These are phyloP conservation scores for Empidonax alnorum DNA, from an alignment of 2,113 vertebrate genomes.

Conservation along the genomic window DNA sequence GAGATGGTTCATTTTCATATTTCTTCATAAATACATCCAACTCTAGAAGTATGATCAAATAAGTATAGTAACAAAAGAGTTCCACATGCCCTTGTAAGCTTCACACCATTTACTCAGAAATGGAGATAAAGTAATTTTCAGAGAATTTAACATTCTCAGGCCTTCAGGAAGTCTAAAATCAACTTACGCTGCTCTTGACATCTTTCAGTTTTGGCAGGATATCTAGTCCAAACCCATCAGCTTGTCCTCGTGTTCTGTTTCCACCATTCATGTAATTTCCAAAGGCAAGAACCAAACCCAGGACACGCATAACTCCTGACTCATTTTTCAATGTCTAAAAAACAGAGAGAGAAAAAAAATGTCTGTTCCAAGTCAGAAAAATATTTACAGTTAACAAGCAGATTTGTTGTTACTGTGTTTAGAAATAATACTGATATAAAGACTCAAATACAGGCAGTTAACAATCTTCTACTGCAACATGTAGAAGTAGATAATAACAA, in stretches of 20 bases:
- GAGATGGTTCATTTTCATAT: neutral
- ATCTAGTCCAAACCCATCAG: conserved; percentile 93
- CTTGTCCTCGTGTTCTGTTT: conserved; percentile 93
- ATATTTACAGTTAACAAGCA: neutral
- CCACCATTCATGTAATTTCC: conserved; percentile 99
- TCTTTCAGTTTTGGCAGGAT: conserved; percentile 98
- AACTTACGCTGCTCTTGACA: conserved; percentile 97
- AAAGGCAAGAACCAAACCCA: conserved; percentile 93
- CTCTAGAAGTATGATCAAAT: neutral
- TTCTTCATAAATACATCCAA: neutral
- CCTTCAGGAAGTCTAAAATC: neutral
- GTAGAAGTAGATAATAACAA: neutral
- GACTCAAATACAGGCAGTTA: neutral
- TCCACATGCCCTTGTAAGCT: neutral
- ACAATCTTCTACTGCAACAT: neutral
- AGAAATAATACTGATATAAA: neutral
- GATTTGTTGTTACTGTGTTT: neutral
- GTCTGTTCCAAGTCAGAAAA: neutral
- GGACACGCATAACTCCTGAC: conserved; percentile 83
- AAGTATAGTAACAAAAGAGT: neutral
- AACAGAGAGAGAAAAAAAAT: neutral
- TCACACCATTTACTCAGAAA: neutral
- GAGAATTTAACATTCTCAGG: neutral
- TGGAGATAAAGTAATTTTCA: neutral
- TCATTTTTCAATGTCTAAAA: conserved; percentile 84